Conservation (phyloP, 2,888 invertebrate genomes). For the Sympetrum striolatum region DNA sequence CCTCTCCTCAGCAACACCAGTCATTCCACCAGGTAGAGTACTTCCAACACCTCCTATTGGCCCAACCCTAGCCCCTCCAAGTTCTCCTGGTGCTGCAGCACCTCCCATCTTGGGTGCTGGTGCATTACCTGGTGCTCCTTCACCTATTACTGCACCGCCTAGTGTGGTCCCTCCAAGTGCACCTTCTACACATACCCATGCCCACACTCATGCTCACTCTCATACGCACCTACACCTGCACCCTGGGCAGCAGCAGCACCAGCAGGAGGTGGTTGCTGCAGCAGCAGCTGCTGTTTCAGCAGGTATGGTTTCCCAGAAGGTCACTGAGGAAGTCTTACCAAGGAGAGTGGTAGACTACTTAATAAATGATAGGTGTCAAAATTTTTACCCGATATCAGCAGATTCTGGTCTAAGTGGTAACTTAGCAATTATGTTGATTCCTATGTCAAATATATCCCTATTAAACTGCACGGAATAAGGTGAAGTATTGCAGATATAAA, state of each 20-base stretch:
- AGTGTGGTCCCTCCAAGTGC: not conserved
- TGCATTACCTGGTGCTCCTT: slow-evolving; percentile 65
- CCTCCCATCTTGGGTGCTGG: slow-evolving; percentile 56
- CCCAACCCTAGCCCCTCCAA: slow-evolving; percentile 45
- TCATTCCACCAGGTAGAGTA: not conserved
- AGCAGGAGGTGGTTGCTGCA: slow-evolving; percentile 55
- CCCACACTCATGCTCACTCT: slow-evolving; percentile 90
- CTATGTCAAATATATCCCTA: too few relatives aligned
- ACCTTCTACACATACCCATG: slow-evolving; percentile 79
- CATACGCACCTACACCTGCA: slow-evolving; percentile 82
- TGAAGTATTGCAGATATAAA: too few relatives aligned
- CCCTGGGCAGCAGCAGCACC: slow-evolving; percentile 69
- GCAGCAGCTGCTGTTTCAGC: slow-evolving; percentile 59
- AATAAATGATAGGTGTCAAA: too few relatives aligned
- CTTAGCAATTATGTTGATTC: too few relatives aligned
- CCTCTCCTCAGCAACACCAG: not conserved
- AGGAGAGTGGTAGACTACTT: too few relatives aligned
- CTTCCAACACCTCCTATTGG: not conserved
- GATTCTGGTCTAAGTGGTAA: too few relatives aligned
- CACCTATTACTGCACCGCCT: slow-evolving; percentile 76
- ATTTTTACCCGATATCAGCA: too few relatives aligned
- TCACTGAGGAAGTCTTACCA: slow-evolving; percentile 14
- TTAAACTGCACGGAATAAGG: too few relatives aligned
- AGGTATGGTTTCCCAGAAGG: slow-evolving; percentile 64
- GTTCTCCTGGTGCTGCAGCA: slow-evolving; percentile 48